Evolutionary conservation across 2,113 vertebrate genomes (phyloP).

Genomic region (Macquaria australasica): DNA sequence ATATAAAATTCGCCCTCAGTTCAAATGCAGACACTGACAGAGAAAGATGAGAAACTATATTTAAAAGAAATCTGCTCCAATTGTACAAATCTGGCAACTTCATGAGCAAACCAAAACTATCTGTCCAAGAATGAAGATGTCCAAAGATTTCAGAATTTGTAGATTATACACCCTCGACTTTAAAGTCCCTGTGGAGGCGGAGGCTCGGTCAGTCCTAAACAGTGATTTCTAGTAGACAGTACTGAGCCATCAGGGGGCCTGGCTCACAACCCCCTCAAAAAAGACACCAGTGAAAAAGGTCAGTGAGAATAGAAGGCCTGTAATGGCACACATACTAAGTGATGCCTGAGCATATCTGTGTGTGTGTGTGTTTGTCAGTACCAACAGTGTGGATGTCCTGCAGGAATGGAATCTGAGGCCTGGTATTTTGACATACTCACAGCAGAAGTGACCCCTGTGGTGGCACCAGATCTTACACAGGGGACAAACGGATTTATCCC

Average conservation of each 20-base stretch:
- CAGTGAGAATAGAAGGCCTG: background rate
- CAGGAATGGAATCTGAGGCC: constrained; percentile 44
- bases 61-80: background rate
- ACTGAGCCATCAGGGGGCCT: background rate
- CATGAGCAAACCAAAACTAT: background rate
- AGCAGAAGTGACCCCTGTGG: constrained; percentile 20
- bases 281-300: background rate
- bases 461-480: constrained; percentile 11
- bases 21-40: background rate
- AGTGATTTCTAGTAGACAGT: background rate
- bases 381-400: constrained; percentile 25
- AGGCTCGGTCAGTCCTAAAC: background rate
- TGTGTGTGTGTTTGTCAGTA: background rate
- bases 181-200: no score
- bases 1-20: background rate
- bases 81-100: background rate
- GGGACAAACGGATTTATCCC: background rate
- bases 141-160: no score
- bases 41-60: background rate
- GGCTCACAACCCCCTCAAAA: background rate
- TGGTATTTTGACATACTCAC: constrained; percentile 43
- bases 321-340: background rate
- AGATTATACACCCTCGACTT: no score
- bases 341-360: background rate
- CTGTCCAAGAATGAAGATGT: no score